Base-by-base conservation (phyloP, 2,797 vertebrate genomes). In the Linurgus olivaceus region DNA sequence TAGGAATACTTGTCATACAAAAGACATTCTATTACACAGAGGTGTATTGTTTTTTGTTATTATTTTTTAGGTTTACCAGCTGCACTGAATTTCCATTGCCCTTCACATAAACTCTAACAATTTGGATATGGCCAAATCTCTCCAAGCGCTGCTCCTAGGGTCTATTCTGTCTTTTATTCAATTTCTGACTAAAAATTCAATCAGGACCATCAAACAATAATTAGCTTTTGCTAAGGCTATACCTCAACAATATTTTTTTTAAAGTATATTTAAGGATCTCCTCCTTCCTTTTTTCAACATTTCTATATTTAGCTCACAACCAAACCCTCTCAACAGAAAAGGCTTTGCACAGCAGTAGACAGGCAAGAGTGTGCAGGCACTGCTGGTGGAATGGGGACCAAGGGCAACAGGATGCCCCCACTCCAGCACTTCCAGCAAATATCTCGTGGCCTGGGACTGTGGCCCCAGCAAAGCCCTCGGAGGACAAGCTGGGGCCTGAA, bases 21-120 rank as follows among this genome's bases (percentile, higher is more conserved):
- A 94, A 95, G 62, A 79, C 62, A 82, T 95, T 93, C 44, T 90
- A 19, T 85, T 90, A 93, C 78, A 96, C 33, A 93, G 93, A 95
- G 95, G 87, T 96, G 51, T 83, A 94, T 93, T 96, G 74, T 9
- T 80, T 89, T 92, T 81, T 85, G 81, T 89, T 95, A 82, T 94
- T 92, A 65, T 90, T 91, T 92, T 96, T 95, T 66, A 84, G 28
- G 21, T 82, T 93, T 78, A 52, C 90, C 96, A 97, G 94, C 96
- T 97, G 95, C 92, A 93, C 33, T 92, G 66, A 93, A 97, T 96
- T 97, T 97, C 85, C 86, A 94, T 61, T 92, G 88, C 57, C 85
- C 82, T 40, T 75, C 86, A 81, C 26, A 88, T 85, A 86, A 95
- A 90, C 74, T 90, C 45, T 85, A 55, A 92, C 66, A 79, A 81